Evolutionary conservation across 2,113 vertebrate genomes (phyloP).

Genomic region (Cariama cristata): DNA sequence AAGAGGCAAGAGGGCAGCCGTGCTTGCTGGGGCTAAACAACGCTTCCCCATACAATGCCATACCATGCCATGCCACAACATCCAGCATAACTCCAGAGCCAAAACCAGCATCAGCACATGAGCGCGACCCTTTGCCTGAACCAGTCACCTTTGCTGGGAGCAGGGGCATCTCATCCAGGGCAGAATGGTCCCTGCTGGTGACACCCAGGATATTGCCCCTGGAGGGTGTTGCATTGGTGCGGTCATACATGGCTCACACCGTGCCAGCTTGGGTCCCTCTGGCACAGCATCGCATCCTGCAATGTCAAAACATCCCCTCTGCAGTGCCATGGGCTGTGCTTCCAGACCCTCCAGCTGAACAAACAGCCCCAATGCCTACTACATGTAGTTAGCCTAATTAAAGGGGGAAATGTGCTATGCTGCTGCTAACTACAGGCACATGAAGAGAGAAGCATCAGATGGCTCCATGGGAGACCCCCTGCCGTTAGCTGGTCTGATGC

Average conservation of each 20-base stretch:
- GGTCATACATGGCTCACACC: accelerated
- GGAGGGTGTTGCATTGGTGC: background rate
- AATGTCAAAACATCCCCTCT: background rate
- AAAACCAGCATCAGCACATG: background rate
- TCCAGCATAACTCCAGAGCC: background rate
- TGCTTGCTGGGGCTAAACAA: too few species aligned
- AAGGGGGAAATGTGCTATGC: background rate
- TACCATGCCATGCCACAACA: accelerated
- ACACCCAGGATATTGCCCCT: background rate
- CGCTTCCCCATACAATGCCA: accelerated
- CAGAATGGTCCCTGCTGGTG: background rate
- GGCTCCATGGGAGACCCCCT: background rate
- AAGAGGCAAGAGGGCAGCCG: background rate
- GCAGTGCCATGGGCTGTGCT: background rate
- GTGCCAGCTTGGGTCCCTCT: background rate
- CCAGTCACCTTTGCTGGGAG: background rate
- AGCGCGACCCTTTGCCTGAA: background rate
- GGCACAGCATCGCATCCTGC: background rate
- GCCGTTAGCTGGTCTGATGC: background rate
- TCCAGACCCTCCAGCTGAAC: background rate
- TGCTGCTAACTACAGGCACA: background rate
- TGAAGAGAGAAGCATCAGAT: background rate
- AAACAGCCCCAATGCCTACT: background rate
- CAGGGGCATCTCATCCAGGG: background rate
- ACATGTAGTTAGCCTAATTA: background rate